phyloP scores from a whole-genome alignment of 2,888 invertebrate genomes.

The Lumbricus terrestris region DNA sequence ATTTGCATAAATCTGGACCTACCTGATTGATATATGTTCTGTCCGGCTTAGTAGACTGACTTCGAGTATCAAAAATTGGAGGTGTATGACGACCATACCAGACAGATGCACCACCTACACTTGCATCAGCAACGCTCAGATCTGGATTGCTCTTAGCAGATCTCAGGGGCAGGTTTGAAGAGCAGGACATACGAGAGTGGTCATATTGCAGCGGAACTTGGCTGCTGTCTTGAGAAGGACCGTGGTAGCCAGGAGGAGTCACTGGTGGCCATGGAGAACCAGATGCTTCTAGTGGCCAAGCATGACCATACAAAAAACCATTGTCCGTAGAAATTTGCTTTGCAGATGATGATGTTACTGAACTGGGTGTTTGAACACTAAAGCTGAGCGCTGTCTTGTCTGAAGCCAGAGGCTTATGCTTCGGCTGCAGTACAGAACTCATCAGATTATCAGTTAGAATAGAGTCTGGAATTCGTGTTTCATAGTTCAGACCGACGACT shows the following conservation, averaged over 20 bases:
- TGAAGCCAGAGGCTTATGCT: not conserved
- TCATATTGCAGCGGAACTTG: not conserved
- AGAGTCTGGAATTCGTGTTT: not conserved
- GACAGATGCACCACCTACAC: not conserved
- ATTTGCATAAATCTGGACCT: not conserved
- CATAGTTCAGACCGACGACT: not conserved
- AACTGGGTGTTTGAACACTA: not conserved
- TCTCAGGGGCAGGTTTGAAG: not conserved
- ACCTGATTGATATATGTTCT: not conserved
- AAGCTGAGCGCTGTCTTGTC: not conserved
- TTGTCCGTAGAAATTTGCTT: not conserved
- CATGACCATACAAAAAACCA: not conserved
- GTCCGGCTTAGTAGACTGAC: not conserved
- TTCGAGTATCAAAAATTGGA: not conserved
- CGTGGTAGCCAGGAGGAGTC: not conserved
- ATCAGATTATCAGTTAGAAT: not conserved
- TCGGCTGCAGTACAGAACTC: not conserved
- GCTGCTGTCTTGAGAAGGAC: not conserved
- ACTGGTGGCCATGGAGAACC: not conserved
- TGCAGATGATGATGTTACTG: not conserved
- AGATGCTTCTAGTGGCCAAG: not conserved
- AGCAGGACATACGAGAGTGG: not conserved
- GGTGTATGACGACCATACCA: not conserved
- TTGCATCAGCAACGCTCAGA: not conserved
- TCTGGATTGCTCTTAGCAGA: slow-evolving; percentile 8